Percentiles rank a stretch among this genome's conserved stretches.
These are phyloP conservation scores for Passer domesticus DNA, from an alignment of 2,113 vertebrate genomes.

Conservation along the genomic window DNA sequence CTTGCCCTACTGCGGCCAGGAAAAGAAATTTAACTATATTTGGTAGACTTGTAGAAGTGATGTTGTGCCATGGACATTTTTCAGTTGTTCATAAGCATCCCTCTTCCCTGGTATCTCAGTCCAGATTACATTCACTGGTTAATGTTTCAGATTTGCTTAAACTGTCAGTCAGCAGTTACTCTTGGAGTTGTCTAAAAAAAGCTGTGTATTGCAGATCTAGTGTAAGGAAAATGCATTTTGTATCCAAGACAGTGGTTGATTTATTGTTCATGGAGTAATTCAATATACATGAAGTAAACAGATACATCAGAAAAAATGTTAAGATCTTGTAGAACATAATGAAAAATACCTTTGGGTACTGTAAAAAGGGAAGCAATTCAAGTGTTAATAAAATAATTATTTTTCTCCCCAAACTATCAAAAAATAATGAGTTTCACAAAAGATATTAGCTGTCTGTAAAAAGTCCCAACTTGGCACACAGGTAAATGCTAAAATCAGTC, in stretches of 20 bases:
- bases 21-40: not conserved
- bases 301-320: conserved; percentile 2
- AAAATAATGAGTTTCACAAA: not conserved
- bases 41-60: not conserved
- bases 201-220: not conserved
- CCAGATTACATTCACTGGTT: not conserved
- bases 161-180: conserved; percentile 30
- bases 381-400: conserved; percentile 43
- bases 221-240: conserved; percentile 2
- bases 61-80: not conserved
- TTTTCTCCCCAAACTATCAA: not conserved
- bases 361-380: not conserved
- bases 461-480: not conserved
- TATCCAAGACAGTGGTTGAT: conserved; percentile 21
- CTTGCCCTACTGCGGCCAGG: not conserved
- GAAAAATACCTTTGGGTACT: conserved; percentile 1
- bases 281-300: conserved; percentile 6
- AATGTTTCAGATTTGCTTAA: conserved; percentile 10
- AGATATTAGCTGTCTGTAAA: not conserved
- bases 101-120: not conserved
- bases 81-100: not conserved
- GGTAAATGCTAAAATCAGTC: not conserved
- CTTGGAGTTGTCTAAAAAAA: conserved; percentile 10
- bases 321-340: not conserved
- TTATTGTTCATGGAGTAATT: conserved; percentile 31